A percentile compares a stretch with the other conserved stretches of the same genome.
Conservation (phyloP, 2,113 vertebrate species). For the Archocentrus centrarchus region DNA sequence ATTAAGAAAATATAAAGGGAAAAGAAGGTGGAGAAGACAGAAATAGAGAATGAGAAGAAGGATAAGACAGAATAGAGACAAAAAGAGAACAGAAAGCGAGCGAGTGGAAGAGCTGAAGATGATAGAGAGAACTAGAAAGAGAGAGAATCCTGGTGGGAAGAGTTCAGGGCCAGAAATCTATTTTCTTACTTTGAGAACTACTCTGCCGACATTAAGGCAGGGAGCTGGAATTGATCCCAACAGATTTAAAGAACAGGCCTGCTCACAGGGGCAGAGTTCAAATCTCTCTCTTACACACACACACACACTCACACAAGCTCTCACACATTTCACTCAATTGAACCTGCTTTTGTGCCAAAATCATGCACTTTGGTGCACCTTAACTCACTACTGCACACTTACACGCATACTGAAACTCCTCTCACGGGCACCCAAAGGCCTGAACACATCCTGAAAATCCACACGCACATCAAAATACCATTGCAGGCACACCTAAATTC, state of each 20-base stretch:
- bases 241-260: constrained; percentile 68
- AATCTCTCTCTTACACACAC: constrained; percentile 7
- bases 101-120: constrained; percentile 9
- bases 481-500: constrained; percentile 1
- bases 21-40: not conserved
- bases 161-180: constrained; percentile 58
- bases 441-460: constrained; percentile 8
- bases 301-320: not conserved
- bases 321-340: constrained; percentile 44
- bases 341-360: constrained; percentile 45
- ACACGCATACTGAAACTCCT: constrained; percentile 6
- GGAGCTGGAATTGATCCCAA: constrained; percentile 69
- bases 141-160: constrained; percentile 43
- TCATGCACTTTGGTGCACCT: constrained; percentile 27
- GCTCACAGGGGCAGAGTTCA: constrained; percentile 56
- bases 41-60: not conserved
- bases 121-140: constrained; percentile 40
- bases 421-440: constrained; percentile 40
- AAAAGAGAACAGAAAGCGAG: not conserved
- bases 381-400: constrained; percentile 15
- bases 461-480: constrained; percentile 12
- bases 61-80: not conserved
- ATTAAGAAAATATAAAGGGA: not conserved
- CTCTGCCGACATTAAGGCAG: constrained; percentile 61
- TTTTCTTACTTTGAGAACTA: constrained; percentile 60